phyloP scores from a whole-genome alignment of 2,797 vertebrate species.

The Myripristis murdjan region DNA sequence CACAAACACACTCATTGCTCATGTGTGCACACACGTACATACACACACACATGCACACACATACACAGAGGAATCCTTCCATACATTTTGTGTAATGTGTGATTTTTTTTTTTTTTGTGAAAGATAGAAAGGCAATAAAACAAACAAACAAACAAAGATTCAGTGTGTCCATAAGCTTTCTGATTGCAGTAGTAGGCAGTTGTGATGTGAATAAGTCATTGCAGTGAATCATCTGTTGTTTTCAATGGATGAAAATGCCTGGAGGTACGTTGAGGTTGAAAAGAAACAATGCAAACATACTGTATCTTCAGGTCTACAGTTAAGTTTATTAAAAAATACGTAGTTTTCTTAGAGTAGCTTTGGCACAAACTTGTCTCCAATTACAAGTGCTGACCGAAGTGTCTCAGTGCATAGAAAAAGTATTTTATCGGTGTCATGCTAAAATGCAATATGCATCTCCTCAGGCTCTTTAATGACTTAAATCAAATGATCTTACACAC shows the following conservation, averaged over 20 bases:
- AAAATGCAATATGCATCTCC: too few relatives aligned
- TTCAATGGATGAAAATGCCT: background rate
- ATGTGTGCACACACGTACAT: conserved; percentile 7
- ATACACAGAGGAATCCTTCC: too few relatives aligned
- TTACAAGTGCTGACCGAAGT: too few relatives aligned
- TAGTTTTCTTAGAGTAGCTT: too few relatives aligned
- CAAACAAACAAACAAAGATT: background rate
- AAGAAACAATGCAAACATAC: background rate
- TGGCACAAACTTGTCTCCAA: too few relatives aligned
- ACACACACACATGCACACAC: conserved; percentile 4
- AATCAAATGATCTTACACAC: background rate
- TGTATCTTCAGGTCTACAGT: background rate
- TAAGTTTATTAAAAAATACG: too few relatives aligned
- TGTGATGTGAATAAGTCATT: background rate
- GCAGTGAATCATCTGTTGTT: background rate
- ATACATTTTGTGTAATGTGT: too few relatives aligned
- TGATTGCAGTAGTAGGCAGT: too few relatives aligned
- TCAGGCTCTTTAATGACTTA: background rate
- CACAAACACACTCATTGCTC: conserved; percentile 9
- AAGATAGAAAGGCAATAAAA: background rate
- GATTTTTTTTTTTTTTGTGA: too few relatives aligned
- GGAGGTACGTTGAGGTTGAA: background rate
- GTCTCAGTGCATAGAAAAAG: too few relatives aligned
- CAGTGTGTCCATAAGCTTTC: background rate
- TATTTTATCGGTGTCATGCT: too few relatives aligned